These are phyloP conservation scores for Phalanger gymnotis DNA, from an alignment of 2,797 vertebrate genomes.

Conservation along the genomic window DNA sequence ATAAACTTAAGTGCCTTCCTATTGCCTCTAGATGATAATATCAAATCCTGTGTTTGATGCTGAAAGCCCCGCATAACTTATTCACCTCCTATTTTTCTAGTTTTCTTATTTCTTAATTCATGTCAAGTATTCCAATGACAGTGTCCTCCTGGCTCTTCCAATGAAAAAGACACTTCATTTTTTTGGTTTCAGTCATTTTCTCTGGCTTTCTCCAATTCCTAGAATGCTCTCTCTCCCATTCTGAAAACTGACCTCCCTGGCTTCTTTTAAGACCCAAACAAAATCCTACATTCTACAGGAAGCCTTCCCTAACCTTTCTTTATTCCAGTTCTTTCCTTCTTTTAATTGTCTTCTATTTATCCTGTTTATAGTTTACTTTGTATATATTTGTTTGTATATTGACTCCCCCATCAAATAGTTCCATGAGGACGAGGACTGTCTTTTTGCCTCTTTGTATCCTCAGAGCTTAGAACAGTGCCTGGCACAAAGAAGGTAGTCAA, in stretches of 20 bases:
- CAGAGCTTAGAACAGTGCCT: not conserved
- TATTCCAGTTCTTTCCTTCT: not conserved
- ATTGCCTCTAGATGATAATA: not conserved
- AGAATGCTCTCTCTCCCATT: not conserved
- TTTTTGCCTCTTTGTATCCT: not conserved
- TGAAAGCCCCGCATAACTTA: not conserved
- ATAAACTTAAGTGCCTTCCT: not conserved
- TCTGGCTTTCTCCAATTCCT: not conserved
- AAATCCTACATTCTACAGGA: not conserved
- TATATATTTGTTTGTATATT: not conserved
- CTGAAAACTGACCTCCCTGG: not conserved
- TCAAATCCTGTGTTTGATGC: not conserved
- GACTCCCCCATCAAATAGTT: not conserved
- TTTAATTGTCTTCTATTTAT: not conserved
- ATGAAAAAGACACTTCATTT: not conserved
- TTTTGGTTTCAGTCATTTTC: not conserved
- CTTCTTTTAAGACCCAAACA: not conserved
- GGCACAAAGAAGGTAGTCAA: not conserved
- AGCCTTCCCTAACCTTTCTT: not conserved
- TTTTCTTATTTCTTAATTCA: not conserved
- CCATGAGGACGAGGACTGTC: not conserved
- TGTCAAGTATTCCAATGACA: not conserved
- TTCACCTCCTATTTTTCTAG: not conserved
- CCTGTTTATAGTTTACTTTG: not conserved
- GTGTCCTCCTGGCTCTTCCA: not conserved